Conservation (phyloP, 2,888 invertebrate genomes). For the Megastigmus dorsalis region DNA sequence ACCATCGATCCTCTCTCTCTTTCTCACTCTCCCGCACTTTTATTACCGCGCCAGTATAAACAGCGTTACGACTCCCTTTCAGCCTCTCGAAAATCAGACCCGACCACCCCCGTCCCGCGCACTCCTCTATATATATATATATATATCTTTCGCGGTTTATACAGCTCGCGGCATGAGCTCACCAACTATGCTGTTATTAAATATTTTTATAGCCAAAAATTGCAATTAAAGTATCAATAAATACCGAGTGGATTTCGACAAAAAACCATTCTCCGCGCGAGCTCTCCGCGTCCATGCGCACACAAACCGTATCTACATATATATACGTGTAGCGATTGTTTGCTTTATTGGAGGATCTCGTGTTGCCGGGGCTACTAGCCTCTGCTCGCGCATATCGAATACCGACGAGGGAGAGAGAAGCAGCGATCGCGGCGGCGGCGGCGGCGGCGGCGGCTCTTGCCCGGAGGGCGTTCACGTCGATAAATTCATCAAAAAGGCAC, state of each 20-base stretch:
- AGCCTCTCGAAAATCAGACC: too few relatives aligned
- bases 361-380: slow-evolving; percentile 22
- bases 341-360: slow-evolving; percentile 55
- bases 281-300: not conserved
- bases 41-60: too few relatives aligned
- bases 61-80: too few relatives aligned
- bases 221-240: slow-evolving; percentile 17
- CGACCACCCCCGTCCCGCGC: too few relatives aligned
- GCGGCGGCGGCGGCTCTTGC: too few relatives aligned
- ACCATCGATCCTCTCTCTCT: not conserved
- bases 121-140: too few relatives aligned
- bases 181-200: slow-evolving; percentile 8
- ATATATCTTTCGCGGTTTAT: slow-evolving; percentile 3
- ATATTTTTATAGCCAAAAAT: slow-evolving; percentile 16
- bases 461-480: slow-evolving; percentile 65
- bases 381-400: slow-evolving; percentile 56
- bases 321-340: slow-evolving; percentile 1
- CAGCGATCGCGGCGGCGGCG: too few relatives aligned
- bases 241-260: slow-evolving; percentile 8
- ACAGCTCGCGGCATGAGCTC: not conserved
- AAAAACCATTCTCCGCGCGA: not conserved
- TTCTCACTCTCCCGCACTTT: not conserved
- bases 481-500: slow-evolving; percentile 60
- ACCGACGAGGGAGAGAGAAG: slow-evolving; percentile 61
- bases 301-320: not conserved